Evolutionary conservation across 2,888 invertebrate species (phyloP).

Genomic region (Nomada hirtipes): DNA sequence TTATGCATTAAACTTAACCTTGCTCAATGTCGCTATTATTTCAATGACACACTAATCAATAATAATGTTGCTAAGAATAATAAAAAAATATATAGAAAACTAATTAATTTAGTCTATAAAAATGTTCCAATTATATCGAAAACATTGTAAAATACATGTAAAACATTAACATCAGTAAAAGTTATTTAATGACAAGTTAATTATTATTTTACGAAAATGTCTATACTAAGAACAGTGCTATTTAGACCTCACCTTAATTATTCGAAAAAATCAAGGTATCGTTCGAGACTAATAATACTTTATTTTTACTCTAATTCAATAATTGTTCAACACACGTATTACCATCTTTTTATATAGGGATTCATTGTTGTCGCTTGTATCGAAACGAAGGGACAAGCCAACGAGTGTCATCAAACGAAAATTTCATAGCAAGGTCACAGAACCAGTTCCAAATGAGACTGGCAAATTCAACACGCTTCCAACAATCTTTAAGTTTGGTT

Average conservation of each 20-base stretch:
- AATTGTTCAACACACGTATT: neutral
- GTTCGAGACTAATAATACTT: neutral
- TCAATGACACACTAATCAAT: neutral
- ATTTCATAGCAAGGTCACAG: conserved; percentile 33
- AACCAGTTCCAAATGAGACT: neutral
- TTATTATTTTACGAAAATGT: conserved; percentile 55
- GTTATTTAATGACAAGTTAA: conserved; percentile 1
- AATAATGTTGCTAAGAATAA: conserved; percentile 9
- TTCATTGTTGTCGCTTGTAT: conserved; percentile 26
- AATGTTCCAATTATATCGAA: neutral
- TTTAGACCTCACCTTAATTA: conserved; percentile 36
- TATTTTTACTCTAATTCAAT: neutral
- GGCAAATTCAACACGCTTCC: conserved; percentile 24
- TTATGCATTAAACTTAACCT: conserved; percentile 44
- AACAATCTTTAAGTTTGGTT: conserved; percentile 60
- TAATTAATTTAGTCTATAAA: neutral
- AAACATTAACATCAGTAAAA: neutral
- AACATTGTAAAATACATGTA: conserved; percentile 1
- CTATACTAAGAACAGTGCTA: conserved; percentile 56
- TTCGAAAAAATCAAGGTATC: conserved; percentile 57
- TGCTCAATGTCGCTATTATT: conserved; percentile 10
- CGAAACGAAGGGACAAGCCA: conserved; percentile 32
- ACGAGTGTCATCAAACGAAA: conserved; percentile 37
- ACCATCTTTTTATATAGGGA: conserved; percentile 48
- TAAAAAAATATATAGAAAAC: neutral